These are phyloP conservation scores for Pachydiplax longipennis DNA, from an alignment of 2,888 invertebrate species.

Conservation along the genomic window DNA sequence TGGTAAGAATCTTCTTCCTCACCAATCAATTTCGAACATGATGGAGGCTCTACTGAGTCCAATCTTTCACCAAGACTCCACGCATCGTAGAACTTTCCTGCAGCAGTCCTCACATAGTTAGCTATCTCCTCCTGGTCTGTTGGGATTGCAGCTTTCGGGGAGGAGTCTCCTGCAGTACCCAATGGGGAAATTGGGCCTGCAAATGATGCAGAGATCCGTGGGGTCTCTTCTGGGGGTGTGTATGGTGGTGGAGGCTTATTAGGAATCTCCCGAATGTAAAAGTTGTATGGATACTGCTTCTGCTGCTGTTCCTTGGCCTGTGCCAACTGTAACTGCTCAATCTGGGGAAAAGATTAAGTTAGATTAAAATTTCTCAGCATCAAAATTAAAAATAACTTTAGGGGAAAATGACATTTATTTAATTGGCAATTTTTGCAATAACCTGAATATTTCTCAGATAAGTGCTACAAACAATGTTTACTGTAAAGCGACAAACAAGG, in stretches of 20 bases:
- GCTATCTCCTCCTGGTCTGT: slow-evolving; percentile 61
- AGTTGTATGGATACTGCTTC: slow-evolving; percentile 58
- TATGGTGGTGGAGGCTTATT: slow-evolving; percentile 81
- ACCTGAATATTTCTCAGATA: too few species aligned
- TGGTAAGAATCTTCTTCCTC: background rate
- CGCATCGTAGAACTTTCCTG: slow-evolving; percentile 61
- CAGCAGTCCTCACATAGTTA: slow-evolving; percentile 60
- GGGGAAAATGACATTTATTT: too few species aligned
- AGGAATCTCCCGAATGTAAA: slow-evolving; percentile 71
- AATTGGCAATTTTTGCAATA: too few species aligned
- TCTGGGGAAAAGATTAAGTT: slow-evolving; percentile 58
- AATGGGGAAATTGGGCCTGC: slow-evolving; percentile 56
- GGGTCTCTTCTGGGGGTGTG: slow-evolving; percentile 65
- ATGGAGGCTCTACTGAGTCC: slow-evolving; percentile 56
- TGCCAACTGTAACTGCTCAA: slow-evolving; percentile 63
- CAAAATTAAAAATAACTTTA: too few species aligned
- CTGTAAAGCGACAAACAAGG: too few species aligned
- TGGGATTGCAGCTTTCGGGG: slow-evolving; percentile 57
- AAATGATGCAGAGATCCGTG: slow-evolving; percentile 48
- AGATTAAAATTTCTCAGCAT: background rate
- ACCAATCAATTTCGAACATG: slow-evolving; percentile 50
- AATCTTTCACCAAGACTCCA: slow-evolving; percentile 57
- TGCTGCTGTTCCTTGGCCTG: slow-evolving; percentile 63
- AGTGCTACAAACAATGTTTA: too few species aligned
- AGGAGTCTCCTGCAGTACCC: slow-evolving; percentile 50